Conservation (phyloP, 2,797 vertebrate genomes). For the Hydrocynus forskahlii region DNA sequence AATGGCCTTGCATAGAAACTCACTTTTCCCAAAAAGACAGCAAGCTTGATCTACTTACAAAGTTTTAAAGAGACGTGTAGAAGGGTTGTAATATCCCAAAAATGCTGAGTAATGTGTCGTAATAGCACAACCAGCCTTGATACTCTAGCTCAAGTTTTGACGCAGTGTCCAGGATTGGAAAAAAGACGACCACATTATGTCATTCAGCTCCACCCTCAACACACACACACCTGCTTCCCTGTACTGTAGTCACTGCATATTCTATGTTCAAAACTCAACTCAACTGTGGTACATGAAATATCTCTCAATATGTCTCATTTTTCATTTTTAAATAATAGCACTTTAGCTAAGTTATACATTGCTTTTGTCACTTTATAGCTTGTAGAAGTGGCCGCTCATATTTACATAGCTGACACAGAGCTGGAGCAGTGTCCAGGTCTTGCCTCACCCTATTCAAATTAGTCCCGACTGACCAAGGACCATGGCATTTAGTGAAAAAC, state of each 20-base stretch:
- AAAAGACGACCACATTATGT: slow-evolving; percentile 58
- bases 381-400: slow-evolving; percentile 29
- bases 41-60: slow-evolving; percentile 34
- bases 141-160: slow-evolving; percentile 13
- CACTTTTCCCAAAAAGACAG: neutral
- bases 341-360: neutral
- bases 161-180: slow-evolving; percentile 27
- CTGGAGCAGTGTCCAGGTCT: slow-evolving; percentile 46
- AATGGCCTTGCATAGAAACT: neutral
- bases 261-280: slow-evolving; percentile 14
- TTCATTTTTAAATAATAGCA: neutral
- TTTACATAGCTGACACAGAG: slow-evolving; percentile 55
- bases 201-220: slow-evolving; percentile 65
- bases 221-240: slow-evolving; percentile 50
- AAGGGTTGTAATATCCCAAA: neutral
- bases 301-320: too few species aligned
- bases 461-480: slow-evolving; percentile 28
- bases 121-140: neutral
- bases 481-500: slow-evolving; percentile 43
- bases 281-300: neutral
- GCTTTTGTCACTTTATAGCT: neutral
- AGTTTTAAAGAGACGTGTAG: slow-evolving; percentile 5
- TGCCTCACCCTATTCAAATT: slow-evolving; percentile 75
- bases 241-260: slow-evolving; percentile 50
- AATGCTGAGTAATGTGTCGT: neutral